Evolutionary conservation across 92 coral and sea anemone species (phyloP).

Genomic region (Siderastrea siderea): DNA sequence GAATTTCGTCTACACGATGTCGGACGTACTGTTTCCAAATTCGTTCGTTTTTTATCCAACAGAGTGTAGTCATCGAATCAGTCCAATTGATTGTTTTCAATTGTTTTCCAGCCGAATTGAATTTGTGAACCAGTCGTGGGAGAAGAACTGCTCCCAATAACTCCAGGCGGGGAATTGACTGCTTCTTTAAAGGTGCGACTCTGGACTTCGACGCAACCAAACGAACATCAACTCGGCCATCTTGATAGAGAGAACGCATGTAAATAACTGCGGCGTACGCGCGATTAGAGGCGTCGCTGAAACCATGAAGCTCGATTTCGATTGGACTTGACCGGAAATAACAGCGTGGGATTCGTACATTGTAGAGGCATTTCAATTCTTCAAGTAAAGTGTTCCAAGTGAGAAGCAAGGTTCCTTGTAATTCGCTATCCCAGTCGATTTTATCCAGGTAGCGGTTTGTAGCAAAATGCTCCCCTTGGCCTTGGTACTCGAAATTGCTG

Average conservation of each 20-base stretch:
- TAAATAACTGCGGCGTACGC: constrained; percentile 49
- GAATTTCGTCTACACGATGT: constrained; percentile 57
- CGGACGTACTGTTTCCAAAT: constrained; percentile 60
- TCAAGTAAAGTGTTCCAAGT: constrained; percentile 41
- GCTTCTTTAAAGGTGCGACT: constrained; percentile 23
- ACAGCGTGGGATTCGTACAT: constrained; percentile 8
- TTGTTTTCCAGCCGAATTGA: constrained; percentile 34
- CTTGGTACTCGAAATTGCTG: too few relatives aligned
- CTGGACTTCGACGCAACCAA: constrained; percentile 30
- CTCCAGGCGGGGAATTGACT: constrained; percentile 44
- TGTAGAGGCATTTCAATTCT: neutral
- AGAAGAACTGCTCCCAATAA: constrained; percentile 54
- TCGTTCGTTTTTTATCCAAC: constrained; percentile 54
- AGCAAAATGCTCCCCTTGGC: too few relatives aligned
- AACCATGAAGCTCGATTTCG: neutral
- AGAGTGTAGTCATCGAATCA: constrained; percentile 57
- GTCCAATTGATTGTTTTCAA: constrained; percentile 53
- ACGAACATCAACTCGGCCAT: constrained; percentile 39
- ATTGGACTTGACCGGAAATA: neutral
- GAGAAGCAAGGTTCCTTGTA: constrained; percentile 49
- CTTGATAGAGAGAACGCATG: constrained; percentile 36
- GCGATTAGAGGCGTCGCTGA: constrained; percentile 6
- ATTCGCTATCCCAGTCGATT: constrained; percentile 69
- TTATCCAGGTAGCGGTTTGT: constrained; percentile 16
- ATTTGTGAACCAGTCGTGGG: constrained; percentile 58